Base-by-base conservation (phyloP, 1,140 invertebrate species). In the Schmidtea mediterranea region DNA sequence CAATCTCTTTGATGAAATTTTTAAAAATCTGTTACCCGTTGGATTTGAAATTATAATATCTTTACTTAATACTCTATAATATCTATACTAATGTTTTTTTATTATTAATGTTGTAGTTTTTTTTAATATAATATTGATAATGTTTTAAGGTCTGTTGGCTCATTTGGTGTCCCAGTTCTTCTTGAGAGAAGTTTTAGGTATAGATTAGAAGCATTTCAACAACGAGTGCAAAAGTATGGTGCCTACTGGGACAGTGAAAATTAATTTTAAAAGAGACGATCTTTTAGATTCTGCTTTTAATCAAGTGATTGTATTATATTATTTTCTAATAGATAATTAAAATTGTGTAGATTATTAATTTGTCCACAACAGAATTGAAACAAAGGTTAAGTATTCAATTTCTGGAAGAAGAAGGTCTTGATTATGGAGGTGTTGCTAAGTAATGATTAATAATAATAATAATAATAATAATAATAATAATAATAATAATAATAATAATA, bases 201-300 rank as follows among this genome's bases (percentile, higher is more conserved):
- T 24, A 8, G 21, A 24, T 21, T 45, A 12, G 43, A 45, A 24
- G 19, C 6, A 5, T 45, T 45, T 45, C 12, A 15, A 16, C 5
- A 15, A 19, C n/a, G 21, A 19, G 10, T 45, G 43, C 43, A 45
- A 21, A 19, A 45, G 12, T 45, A 15, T 19, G 10, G 9, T 45
- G 19, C 19, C 12, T 3, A 8, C 19, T 45, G 43, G 43, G 10
- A 15, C 18, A 13, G 21, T 21, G 12, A 45, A 45, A 21, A 19
- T 45, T 12, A 45, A 13, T 19, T 19, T 45, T 6, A 19, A 21
- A 13, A 15, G 43, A 9, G 80, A 86, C 63, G 94, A 84, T 36
- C 71, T 98, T 13, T 97, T 98, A 63, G 90, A 97, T 71, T 90
- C 97, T 66, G 94, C 87, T 6, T 97, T 94, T 72, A 84, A 90